phyloP scores from a whole-genome alignment of 1,140 invertebrate species.

The Himalopsyche phryganea region DNA sequence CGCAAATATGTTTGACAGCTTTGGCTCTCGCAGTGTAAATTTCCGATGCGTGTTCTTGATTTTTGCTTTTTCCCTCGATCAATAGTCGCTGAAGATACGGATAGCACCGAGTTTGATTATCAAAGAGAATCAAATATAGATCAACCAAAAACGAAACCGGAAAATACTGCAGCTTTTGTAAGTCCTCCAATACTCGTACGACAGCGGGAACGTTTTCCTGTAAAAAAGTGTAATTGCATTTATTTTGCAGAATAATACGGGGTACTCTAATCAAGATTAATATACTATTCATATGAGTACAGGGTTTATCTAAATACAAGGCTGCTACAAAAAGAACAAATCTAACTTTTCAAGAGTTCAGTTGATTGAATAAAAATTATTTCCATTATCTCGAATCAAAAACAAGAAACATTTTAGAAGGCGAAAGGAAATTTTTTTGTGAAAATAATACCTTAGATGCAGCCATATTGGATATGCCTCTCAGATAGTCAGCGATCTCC shows the following conservation, averaged over 20 bases:
- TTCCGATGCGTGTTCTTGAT: constrained; percentile 5
- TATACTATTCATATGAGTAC: too few species aligned
- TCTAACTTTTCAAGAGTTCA: too few species aligned
- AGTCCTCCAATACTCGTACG: constrained; percentile 9
- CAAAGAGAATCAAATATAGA: constrained; percentile 9
- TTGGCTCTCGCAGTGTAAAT: constrained; percentile 11
- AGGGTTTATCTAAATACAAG: too few species aligned
- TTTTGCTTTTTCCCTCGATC: neutral
- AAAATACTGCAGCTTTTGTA: constrained; percentile 6
- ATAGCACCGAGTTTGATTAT: constrained; percentile 17
- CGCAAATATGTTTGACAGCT: constrained; percentile 19
- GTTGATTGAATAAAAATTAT: too few species aligned
- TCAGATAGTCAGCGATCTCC: constrained; percentile 7
- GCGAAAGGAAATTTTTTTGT: too few species aligned
- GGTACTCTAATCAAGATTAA: too few species aligned
- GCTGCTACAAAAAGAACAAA: too few species aligned
- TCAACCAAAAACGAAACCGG: constrained; percentile 14
- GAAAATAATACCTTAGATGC: constrained; percentile 19
- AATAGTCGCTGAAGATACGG: constrained; percentile 13
- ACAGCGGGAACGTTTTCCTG: constrained; percentile 21
- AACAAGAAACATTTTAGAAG: too few species aligned
- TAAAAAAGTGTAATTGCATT: neutral
- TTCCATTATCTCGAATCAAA: too few species aligned
- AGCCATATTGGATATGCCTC: constrained; percentile 14
- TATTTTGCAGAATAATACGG: neutral